These are phyloP conservation scores for Euzetes globulus DNA, from an alignment of 2,888 invertebrate species.

Conservation along the genomic window DNA sequence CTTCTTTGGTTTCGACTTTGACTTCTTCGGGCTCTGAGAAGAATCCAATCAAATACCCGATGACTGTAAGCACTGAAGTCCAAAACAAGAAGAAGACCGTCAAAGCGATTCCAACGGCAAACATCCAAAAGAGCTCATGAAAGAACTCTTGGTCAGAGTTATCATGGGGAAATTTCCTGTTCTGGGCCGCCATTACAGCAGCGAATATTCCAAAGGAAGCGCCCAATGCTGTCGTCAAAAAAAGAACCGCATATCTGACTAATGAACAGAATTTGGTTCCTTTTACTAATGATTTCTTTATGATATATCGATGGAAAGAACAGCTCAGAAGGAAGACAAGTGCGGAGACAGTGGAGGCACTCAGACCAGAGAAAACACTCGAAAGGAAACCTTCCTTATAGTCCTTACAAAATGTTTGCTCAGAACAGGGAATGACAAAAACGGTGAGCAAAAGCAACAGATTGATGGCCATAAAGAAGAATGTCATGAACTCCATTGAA, in stretches of 20 bases:
- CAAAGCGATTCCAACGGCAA: neutral
- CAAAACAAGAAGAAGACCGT: neutral
- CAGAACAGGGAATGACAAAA: neutral
- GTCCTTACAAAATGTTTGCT: neutral
- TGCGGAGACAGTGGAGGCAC: neutral
- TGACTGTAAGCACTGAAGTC: neutral
- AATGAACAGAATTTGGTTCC: neutral
- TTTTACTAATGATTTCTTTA: neutral
- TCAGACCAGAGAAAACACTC: neutral
- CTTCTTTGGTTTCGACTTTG: neutral
- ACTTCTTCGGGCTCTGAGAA: neutral
- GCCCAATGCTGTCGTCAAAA: neutral
- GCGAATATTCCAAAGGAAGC: neutral
- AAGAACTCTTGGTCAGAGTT: neutral
- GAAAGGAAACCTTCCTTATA: neutral
- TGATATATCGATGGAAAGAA: neutral
- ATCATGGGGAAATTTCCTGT: neutral
- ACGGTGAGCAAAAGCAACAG: neutral
- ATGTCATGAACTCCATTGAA: neutral
- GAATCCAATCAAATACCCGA: constrained; percentile 15
- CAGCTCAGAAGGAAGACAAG: neutral
- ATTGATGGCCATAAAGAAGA: constrained; percentile 10
- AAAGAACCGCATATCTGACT: neutral
- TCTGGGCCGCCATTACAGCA: neutral
- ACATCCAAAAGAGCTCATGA: neutral